Evolutionary conservation across 2,113 vertebrate genomes (phyloP).

Genomic region (Chlamydotis undulata): DNA sequence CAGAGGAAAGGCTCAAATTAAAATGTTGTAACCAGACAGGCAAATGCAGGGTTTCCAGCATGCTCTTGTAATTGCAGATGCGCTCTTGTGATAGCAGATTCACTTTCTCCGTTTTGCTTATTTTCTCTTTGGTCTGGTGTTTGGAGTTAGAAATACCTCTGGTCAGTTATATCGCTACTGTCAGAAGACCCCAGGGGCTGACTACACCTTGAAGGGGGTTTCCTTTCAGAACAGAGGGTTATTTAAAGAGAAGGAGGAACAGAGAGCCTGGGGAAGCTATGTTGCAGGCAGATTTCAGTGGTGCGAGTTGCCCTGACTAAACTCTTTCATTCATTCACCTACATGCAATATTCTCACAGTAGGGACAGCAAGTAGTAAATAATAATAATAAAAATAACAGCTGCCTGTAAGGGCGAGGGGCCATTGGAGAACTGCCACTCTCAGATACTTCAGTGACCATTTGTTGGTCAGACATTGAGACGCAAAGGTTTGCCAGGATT

Average conservation of each 20-base stretch:
- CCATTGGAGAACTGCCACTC: background rate
- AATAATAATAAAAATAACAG: background rate
- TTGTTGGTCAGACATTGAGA: background rate
- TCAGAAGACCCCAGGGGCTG: background rate
- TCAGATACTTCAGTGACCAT: background rate
- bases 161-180: background rate
- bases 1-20: slow-evolving; percentile 14
- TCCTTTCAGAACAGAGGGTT: background rate
- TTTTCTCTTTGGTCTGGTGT: background rate
- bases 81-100: background rate
- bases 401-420: background rate
- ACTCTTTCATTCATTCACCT: background rate
- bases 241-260: background rate
- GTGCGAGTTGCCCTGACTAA: background rate
- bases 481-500: background rate
- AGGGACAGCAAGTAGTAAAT: background rate
- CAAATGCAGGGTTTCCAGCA: background rate
- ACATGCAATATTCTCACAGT: background rate
- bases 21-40: slow-evolving; percentile 10
- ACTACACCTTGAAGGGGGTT: background rate
- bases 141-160: background rate
- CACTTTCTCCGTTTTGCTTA: background rate
- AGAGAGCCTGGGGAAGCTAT: background rate
- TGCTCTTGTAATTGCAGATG: background rate
- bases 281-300: background rate